Conservation (phyloP, 2,113 vertebrate genomes). For the Anser brachyrhynchus region DNA sequence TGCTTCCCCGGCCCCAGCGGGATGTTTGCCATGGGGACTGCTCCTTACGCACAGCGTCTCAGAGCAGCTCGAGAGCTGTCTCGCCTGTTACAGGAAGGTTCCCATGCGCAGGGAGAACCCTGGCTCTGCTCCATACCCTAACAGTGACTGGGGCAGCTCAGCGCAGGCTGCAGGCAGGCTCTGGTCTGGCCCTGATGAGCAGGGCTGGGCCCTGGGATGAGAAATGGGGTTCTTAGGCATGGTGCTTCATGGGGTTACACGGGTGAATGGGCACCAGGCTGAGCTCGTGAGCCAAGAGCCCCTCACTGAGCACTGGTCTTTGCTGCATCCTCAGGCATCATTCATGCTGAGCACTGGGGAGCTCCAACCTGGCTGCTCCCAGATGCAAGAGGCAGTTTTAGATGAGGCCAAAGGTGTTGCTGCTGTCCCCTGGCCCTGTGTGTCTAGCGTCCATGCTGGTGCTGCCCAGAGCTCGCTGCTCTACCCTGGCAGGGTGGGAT, state of each 20-base stretch:
- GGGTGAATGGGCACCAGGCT: neutral
- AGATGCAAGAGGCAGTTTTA: neutral
- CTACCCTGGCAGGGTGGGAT: neutral
- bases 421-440: neutral
- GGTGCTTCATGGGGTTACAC: neutral
- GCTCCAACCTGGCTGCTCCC: neutral
- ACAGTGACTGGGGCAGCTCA: neutral
- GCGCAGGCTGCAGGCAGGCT: neutral
- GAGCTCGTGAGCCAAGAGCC: neutral
- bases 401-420: neutral
- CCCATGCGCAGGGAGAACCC: accelerated
- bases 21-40: neutral
- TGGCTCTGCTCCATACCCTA: neutral
- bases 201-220: neutral
- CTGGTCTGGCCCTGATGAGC: neutral
- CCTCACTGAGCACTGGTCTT: neutral
- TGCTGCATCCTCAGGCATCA: neutral
- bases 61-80: neutral
- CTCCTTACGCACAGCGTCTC: neutral
- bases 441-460: neutral
- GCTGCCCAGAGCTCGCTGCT: neutral
- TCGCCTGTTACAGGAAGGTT: neutral
- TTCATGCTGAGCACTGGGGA: accelerated
- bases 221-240: neutral
- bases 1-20: neutral